phyloP scores from a whole-genome alignment of 2,888 invertebrate species.

The Ashinkailepas kermadecensis region DNA sequence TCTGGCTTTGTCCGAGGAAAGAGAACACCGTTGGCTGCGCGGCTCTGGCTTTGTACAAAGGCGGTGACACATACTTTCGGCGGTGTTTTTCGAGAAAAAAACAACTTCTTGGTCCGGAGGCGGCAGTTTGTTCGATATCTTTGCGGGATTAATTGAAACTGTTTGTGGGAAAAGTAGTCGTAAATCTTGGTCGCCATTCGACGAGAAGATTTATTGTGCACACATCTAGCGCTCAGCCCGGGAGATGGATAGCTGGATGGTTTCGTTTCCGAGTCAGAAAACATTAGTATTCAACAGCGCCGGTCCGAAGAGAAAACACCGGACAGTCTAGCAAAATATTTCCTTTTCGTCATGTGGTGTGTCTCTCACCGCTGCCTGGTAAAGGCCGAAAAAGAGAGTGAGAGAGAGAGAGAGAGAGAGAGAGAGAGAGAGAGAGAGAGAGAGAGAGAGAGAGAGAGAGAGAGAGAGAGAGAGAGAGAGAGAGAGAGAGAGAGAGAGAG shows the following conservation, averaged over 20 bases:
- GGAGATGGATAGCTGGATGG: neutral
- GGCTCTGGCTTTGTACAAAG: no score
- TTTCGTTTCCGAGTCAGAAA: neutral
- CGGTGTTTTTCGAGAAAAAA: no score
- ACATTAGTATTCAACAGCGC: neutral
- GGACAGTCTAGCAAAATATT: neutral
- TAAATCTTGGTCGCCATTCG: slow-evolving; percentile 3
- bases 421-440: no score
- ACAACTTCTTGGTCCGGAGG: no score
- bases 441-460: no score
- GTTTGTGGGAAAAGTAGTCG: neutral
- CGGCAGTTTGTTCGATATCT: neutral
- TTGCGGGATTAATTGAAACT: slow-evolving; percentile 1
- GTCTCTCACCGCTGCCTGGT: neutral
- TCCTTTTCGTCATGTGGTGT: neutral
- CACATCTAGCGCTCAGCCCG: neutral
- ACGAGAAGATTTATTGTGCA: slow-evolving; percentile 1
- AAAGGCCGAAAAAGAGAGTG: no score
- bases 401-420: no score
- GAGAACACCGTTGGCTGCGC: no score
- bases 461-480: no score
- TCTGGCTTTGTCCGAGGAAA: no score
- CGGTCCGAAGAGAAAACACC: neutral
- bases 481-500: no score
- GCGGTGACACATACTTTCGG: no score